Conservation (phyloP, 2,888 invertebrate species). For the Lasioglossum pauxillum region DNA sequence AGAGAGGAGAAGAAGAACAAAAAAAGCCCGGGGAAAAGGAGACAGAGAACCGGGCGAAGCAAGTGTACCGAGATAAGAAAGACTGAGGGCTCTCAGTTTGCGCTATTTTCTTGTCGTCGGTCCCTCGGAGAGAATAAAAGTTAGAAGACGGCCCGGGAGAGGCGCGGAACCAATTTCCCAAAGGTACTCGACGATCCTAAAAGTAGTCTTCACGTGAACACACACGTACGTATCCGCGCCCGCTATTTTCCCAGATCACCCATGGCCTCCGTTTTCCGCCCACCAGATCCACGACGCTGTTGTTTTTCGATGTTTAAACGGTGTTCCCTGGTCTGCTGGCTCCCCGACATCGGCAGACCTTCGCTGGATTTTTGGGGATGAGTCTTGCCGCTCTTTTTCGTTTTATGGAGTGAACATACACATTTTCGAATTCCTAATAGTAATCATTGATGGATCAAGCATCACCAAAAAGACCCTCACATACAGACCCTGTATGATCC, state of each 20-base stretch:
- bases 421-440: background rate
- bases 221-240: background rate
- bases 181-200: conserved; percentile 74
- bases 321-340: background rate
- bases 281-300: background rate
- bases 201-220: conserved; percentile 67
- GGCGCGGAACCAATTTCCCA: conserved; percentile 79
- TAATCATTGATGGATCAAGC: background rate
- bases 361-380: background rate
- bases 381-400: background rate
- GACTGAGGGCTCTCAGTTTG: conserved; percentile 71
- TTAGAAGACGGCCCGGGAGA: conserved; percentile 62
- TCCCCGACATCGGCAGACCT: background rate
- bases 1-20: background rate
- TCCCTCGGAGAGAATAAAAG: conserved; percentile 77
- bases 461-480: background rate
- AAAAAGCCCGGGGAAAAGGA: background rate
- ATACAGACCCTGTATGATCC: no score
- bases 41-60: conserved; percentile 32
- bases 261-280: background rate
- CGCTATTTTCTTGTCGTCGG: conserved; percentile 76
- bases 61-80: conserved; percentile 66
- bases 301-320: conserved; percentile 2
- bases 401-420: background rate
- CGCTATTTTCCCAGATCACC: background rate